Evolutionary conservation across 2,797 vertebrate species (phyloP).

Genomic region (Hirundo rustica): DNA sequence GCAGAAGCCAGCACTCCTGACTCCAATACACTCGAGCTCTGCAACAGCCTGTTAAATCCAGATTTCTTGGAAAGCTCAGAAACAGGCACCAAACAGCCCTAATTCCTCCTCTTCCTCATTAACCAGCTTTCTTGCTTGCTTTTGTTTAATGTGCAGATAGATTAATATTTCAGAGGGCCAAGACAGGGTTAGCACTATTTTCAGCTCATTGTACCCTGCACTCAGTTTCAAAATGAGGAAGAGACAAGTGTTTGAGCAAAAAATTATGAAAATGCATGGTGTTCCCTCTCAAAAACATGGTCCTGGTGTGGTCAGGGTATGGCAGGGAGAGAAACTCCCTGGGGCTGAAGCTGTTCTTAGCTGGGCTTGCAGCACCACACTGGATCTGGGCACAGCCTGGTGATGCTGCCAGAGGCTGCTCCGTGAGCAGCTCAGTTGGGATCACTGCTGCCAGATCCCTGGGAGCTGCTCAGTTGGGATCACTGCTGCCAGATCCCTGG

Average conservation of each 20-base stretch:
- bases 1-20: background rate
- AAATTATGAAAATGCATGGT: background rate
- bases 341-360: background rate
- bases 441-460: background rate
- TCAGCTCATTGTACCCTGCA: background rate
- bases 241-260: background rate
- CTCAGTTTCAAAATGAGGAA: background rate
- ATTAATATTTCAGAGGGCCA: background rate
- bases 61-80: background rate
- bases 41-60: background rate
- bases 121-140: background rate
- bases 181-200: background rate
- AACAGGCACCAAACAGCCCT: background rate
- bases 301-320: background rate
- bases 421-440: rapidly evolving
- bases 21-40: background rate
- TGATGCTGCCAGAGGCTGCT: background rate
- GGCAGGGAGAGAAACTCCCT: background rate
- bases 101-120: background rate
- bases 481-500: background rate
- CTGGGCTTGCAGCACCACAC: background rate
- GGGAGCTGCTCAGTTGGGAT: background rate
- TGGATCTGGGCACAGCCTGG: background rate
- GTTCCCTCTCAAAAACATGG: background rate
- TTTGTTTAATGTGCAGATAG: background rate